phyloP scores from a whole-genome alignment of 2,797 vertebrate genomes.

The Poeciliopsis paucimaculata region DNA sequence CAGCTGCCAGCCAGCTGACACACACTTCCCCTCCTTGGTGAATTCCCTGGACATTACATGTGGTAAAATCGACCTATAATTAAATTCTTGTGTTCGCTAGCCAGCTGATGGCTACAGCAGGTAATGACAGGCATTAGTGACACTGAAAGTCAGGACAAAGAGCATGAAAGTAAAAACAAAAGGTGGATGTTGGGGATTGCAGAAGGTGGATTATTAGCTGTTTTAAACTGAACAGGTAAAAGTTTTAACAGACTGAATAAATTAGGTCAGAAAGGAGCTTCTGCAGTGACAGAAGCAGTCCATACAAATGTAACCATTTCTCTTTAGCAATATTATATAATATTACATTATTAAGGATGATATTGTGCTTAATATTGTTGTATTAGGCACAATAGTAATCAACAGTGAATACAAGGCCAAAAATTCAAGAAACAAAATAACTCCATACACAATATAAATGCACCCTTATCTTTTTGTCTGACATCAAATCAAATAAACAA shows the following conservation, averaged over 20 bases:
- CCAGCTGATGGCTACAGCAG: slow-evolving; percentile 35
- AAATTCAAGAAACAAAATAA: slow-evolving; percentile 12
- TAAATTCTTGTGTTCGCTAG: slow-evolving; percentile 43
- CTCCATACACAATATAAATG: background rate
- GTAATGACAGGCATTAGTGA: slow-evolving; percentile 22
- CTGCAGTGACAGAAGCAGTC: slow-evolving; percentile 39
- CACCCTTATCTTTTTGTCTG: background rate
- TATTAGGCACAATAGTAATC: slow-evolving; percentile 17
- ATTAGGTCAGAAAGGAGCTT: slow-evolving; percentile 42
- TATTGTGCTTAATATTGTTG: background rate
- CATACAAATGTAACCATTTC: slow-evolving; percentile 40
- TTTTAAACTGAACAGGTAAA: slow-evolving; percentile 49
- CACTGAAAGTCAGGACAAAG: slow-evolving; percentile 19
- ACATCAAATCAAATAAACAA: background rate
- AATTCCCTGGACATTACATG: slow-evolving; percentile 53
- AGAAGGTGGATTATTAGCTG: background rate
- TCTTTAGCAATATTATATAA: slow-evolving; percentile 31
- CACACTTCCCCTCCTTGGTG: slow-evolving; percentile 44
- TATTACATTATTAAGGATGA: background rate
- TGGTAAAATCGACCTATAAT: slow-evolving; percentile 47
- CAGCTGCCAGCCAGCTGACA: slow-evolving; percentile 62
- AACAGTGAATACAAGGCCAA: slow-evolving; percentile 39
- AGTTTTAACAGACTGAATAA: slow-evolving; percentile 37
- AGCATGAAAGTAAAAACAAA: slow-evolving; percentile 24
- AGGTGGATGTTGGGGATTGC: slow-evolving; percentile 3